These are phyloP conservation scores for Parnassius smintheus DNA, from an alignment of 2,888 invertebrate species.

Conservation along the genomic window DNA sequence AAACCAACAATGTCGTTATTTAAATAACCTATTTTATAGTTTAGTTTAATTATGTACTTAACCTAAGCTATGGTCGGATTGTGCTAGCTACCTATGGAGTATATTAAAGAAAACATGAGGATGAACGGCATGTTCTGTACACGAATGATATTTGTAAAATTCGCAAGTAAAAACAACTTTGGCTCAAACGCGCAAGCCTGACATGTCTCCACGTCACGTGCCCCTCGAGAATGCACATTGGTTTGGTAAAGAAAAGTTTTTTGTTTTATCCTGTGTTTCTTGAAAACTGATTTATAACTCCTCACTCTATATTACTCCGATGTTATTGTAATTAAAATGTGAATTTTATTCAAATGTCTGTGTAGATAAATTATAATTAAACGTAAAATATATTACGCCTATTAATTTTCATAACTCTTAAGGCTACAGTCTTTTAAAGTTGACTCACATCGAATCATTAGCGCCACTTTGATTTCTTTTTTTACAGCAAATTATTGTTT, in stretches of 20 bases:
- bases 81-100: no score
- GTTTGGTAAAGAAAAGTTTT: slow-evolving; percentile 1
- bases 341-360: neutral
- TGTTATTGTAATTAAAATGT: slow-evolving; percentile 6
- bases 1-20: no score
- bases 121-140: slow-evolving; percentile 1
- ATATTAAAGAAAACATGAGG: slow-evolving; percentile 17
- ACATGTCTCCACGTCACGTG: slow-evolving; percentile 1
- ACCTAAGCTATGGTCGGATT: slow-evolving; percentile 5
- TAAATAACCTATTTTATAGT: neutral
- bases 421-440: no score
- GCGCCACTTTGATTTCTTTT: no score
- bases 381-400: no score
- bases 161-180: slow-evolving; percentile 12
- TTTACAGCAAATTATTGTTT: no score
- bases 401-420: no score
- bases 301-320: neutral
- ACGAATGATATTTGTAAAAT: slow-evolving; percentile 6
- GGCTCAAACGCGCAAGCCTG: slow-evolving; percentile 2
- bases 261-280: slow-evolving; percentile 8
- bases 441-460: no score
- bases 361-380: no score
- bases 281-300: slow-evolving; percentile 1
- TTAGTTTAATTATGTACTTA: slow-evolving; percentile 22
- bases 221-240: neutral